A percentile compares a stretch with the other conserved stretches of the same genome.
phyloP scores from a whole-genome alignment of 2,113 vertebrate species.

The Dicerorhinus sumatrensis region DNA sequence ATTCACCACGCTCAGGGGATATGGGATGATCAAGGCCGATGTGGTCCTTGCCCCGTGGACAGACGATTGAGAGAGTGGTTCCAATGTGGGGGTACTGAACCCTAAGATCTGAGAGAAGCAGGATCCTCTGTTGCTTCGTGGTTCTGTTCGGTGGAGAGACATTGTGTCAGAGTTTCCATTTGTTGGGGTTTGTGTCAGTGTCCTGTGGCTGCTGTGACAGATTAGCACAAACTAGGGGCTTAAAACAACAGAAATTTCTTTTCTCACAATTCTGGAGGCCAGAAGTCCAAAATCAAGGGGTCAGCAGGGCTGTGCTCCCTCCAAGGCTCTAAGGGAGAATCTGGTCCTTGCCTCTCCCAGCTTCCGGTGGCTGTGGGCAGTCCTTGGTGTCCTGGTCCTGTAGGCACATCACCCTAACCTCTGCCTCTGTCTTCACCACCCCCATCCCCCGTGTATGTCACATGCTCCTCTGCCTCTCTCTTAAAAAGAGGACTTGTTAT shows the following conservation, averaged over 20 bases:
- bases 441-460: not conserved
- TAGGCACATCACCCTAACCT: rapidly evolving
- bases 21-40: rapidly evolving
- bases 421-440: not conserved
- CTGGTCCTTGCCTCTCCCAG: not conserved
- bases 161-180: not conserved
- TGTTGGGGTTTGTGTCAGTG: too few relatives aligned
- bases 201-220: not conserved
- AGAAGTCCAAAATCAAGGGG: not conserved
- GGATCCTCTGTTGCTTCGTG: not conserved
- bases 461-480: not conserved
- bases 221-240: not conserved
- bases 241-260: not conserved
- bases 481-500: not conserved
- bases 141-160: not conserved
- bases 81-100: not conserved
- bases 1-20: rapidly evolving
- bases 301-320: rapidly evolving
- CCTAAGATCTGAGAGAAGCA: not conserved
- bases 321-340: rapidly evolving
- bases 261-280: not conserved
- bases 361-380: not conserved
- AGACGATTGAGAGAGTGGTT: not conserved
- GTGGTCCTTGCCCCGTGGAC: not conserved
- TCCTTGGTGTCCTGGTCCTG: not conserved